These are phyloP conservation scores for Zosterops hypoxanthus DNA, from an alignment of 2,113 vertebrate species.

Conservation along the genomic window DNA sequence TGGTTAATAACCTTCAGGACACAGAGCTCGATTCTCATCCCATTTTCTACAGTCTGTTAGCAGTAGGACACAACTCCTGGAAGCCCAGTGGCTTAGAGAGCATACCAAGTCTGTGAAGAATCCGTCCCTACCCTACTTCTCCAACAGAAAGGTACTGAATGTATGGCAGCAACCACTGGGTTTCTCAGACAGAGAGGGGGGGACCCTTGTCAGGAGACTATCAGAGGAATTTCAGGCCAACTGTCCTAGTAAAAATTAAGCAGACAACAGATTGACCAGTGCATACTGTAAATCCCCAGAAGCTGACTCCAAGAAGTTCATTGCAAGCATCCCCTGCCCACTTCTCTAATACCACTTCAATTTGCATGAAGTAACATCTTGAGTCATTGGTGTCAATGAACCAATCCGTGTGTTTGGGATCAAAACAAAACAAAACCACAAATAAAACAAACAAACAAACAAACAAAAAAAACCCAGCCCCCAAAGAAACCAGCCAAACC, in stretches of 20 bases:
- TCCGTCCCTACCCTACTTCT: neutral
- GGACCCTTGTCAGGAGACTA: neutral
- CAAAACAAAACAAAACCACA: neutral
- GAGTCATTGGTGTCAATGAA: neutral
- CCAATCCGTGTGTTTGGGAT: neutral
- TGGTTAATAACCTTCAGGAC: neutral
- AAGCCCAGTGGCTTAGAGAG: neutral
- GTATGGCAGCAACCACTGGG: accelerated
- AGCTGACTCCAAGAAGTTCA: neutral
- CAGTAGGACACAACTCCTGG: neutral
- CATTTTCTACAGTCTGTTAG: neutral
- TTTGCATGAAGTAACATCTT: neutral
- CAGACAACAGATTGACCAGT: neutral
- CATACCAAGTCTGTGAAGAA: neutral
- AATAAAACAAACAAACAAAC: neutral
- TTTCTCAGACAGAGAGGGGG: neutral
- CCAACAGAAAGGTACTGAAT: neutral
- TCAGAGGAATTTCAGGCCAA: neutral
- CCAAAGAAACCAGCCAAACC: neutral
- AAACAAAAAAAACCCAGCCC: neutral
- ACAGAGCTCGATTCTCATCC: neutral
- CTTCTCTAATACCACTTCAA: neutral
- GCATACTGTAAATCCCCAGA: neutral
- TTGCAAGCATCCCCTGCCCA: neutral
- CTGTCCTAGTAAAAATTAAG: neutral